Evolutionary conservation across 2,113 vertebrate species (phyloP), one percentile per base, ranked within the genome.

Genomic region (Tragelaphus imberbis): DNA sequence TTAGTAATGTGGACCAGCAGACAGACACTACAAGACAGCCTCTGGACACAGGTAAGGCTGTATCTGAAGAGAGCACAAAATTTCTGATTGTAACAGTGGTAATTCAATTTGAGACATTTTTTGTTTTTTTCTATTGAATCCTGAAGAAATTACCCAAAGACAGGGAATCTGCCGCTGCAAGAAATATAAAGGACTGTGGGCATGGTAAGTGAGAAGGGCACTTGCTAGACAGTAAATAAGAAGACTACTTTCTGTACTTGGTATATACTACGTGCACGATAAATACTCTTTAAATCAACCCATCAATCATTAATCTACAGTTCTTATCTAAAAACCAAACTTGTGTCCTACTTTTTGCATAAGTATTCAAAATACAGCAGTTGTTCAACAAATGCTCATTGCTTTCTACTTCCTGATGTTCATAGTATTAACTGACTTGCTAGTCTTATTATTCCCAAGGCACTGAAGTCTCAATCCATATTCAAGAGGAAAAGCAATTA

Each of bases 1-100:
- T 99, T 98, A 98, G 98, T 97, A 98, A 98, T 94, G 98, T 92
- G 97, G 96, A 96, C 88, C 97, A 98, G 98, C 89, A 98, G 98
- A 98, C 95, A 98, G 84, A 98, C 84, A 92, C 68, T 68, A 21
- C 79, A 82, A 28, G 77, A 82, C 91, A 98, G 98, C 95, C 98
- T 98, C 98, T 97, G 97, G 98, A 98, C 94, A 88, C 61, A 97
- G 90, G 94, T 91, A 98, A 91, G 94, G 93, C 92, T 3, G 19
- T 88, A 98, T 82, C 58, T 93, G 92, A 77, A 97, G 58, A 96
- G 17, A 97, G 90, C 61, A 91, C 86, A 97, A 97, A 98, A 96
- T 92, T 97, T 40, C 30, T 88, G 86, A 95, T 71, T 75, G 71
- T 80, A 97, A 90, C 75, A 96, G 84, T 59, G 77, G n/a, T 58